These are phyloP conservation scores for Rhagonycha lutea DNA, from an alignment of 2,888 invertebrate species.

Conservation along the genomic window DNA sequence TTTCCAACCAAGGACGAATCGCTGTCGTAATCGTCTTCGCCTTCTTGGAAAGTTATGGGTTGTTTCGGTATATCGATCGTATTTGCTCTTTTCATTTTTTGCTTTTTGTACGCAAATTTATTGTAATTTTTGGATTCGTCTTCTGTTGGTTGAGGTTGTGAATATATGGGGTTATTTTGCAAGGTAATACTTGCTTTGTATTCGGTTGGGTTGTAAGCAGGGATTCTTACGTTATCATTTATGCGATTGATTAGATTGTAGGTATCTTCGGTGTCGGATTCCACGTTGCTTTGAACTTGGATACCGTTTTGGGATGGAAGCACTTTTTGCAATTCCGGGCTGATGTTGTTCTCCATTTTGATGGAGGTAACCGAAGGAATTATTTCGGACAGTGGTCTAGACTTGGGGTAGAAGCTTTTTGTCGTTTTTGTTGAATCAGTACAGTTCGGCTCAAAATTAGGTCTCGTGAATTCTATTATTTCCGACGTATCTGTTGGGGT, in stretches of 20 bases:
- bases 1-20: slow-evolving; percentile 45
- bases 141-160: slow-evolving; percentile 28
- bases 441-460: background rate
- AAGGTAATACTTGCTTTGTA: slow-evolving; percentile 27
- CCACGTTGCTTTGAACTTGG: slow-evolving; percentile 24
- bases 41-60: slow-evolving; percentile 57
- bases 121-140: slow-evolving; percentile 42
- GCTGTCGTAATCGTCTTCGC: slow-evolving; percentile 58
- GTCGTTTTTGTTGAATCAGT: background rate
- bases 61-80: slow-evolving; percentile 87
- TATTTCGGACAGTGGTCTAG: slow-evolving; percentile 38
- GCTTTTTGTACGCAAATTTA: slow-evolving; percentile 67
- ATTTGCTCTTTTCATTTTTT: slow-evolving; percentile 84
- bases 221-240: background rate
- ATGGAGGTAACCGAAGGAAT: slow-evolving; percentile 36
- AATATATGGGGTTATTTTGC: slow-evolving; percentile 48
- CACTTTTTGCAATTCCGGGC: slow-evolving; percentile 23
- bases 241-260: background rate
- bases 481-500: slow-evolving; percentile 53
- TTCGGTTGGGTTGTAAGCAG: background rate
- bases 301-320: background rate
- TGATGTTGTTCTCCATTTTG: slow-evolving; percentile 32
- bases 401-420: background rate
- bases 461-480: slow-evolving; percentile 45
- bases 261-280: slow-evolving; percentile 41